These are phyloP conservation scores for Pheosia tremula DNA, from an alignment of 2,888 invertebrate species.

Conservation along the genomic window DNA sequence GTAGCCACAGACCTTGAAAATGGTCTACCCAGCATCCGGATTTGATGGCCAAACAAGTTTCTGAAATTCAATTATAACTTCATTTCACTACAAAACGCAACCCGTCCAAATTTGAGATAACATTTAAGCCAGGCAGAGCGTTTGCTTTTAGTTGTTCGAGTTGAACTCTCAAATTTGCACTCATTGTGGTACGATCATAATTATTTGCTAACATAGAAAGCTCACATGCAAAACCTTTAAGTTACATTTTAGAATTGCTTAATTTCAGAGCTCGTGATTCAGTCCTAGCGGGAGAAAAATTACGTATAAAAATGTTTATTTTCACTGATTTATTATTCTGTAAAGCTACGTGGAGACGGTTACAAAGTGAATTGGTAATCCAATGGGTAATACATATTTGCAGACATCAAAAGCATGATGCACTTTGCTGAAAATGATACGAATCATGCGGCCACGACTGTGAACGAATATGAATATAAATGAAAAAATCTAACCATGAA, in stretches of 20 bases:
- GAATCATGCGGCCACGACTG: conserved; percentile 70
- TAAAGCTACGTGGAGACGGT: conserved; percentile 55
- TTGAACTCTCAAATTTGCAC: conserved; percentile 62
- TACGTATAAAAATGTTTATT: conserved; percentile 32
- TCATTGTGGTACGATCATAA: conserved; percentile 40
- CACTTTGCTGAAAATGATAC: conserved; percentile 72
- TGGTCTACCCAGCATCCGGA: conserved; percentile 86
- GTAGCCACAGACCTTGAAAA: conserved; percentile 87
- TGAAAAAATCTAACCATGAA: conserved; percentile 52
- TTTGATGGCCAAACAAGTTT: conserved; percentile 86
- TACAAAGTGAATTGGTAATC: conserved; percentile 47
- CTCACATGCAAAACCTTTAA: conserved; percentile 73
- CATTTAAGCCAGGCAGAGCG: conserved; percentile 72
- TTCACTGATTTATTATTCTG: conserved; percentile 38
- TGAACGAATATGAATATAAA: conserved; percentile 65
- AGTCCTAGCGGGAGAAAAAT: conserved; percentile 38
- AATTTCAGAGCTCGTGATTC: conserved; percentile 39
- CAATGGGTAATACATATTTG: conserved; percentile 46
- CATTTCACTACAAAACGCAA: conserved; percentile 61
- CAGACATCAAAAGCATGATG: conserved; percentile 84
- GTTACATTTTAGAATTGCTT: conserved; percentile 38
- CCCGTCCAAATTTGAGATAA: conserved; percentile 55
- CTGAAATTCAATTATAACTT: conserved; percentile 74
- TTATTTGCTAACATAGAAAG: conserved; percentile 77
- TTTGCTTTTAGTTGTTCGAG: conserved; percentile 47